Evolutionary conservation across 2,888 invertebrate species (phyloP), one percentile per base, ranked within the genome.

Genomic region (Aphrophora alni): DNA sequence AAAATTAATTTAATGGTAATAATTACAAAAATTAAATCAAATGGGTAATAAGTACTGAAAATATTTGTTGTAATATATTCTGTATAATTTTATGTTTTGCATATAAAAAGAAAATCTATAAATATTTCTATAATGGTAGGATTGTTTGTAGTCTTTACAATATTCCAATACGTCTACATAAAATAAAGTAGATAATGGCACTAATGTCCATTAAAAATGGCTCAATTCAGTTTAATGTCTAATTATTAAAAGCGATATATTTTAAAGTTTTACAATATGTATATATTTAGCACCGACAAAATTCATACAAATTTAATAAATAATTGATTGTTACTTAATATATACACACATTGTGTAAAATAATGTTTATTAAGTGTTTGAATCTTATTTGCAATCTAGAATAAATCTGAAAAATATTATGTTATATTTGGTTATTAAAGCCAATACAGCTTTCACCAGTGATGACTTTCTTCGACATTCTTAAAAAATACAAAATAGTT

Each of bases 1-100:
- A 21, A 21, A 59, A 59, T 59, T 59, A 59, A 59, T 59, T 59
- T 59, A 59, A 59, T 59, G 59, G 59, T 59, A 59, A 59, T 59
- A 59, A 59, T 59, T 59, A 59, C 59, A 59, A 5, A 59, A 59
- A 59, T 21, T 21, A 14, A 44, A 44, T 21, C 21, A 59, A 59
- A 21, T 59, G 21, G 2, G n/a, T 59, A 59, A 59, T 59, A n/a
- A n/a, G n/a, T n/a, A 59, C 21, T 59, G n/a, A 21, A n/a, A 59
- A 59, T 44, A 7, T 44, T 44, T 33, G n/a, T 33, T 7, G 12
- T 14, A 44, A 59, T 14, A 59, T 59, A 59, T 4, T 33, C 33
- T 59, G 21, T 59, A 44, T 10, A 59, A 59, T 59, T 44, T 44
- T 44, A 14, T 21, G 59, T n/a, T 59, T 59, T 21, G 21, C 14